phyloP scores from a whole-genome alignment of 2,113 vertebrate species.

The Epinephelus fuscoguttatus region DNA sequence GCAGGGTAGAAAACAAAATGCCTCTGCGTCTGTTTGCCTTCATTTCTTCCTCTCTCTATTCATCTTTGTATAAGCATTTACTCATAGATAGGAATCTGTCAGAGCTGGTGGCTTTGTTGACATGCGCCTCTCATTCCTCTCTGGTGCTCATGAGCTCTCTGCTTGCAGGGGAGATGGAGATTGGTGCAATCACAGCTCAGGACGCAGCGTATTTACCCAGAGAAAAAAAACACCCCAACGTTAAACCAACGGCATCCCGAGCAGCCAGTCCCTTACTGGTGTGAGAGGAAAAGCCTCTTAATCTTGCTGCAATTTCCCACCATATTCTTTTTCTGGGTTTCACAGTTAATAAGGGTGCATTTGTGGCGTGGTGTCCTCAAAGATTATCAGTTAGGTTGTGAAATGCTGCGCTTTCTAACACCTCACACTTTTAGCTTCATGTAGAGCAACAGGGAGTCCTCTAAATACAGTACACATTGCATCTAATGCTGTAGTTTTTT shows the following conservation, averaged over 20 bases:
- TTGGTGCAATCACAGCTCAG: constrained; percentile 24
- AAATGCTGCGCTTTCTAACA: constrained; percentile 24
- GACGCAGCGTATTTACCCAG: constrained; percentile 33
- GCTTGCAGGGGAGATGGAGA: constrained; percentile 32
- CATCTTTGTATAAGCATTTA: constrained; percentile 36
- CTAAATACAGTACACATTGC: neutral
- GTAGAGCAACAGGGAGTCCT: neutral
- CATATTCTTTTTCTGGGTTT: constrained; percentile 21
- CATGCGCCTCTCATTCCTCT: constrained; percentile 26
- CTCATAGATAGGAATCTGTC: constrained; percentile 64
- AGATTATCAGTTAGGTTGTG: constrained; percentile 15
- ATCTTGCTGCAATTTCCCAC: constrained; percentile 55
- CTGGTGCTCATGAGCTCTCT: constrained; percentile 34
- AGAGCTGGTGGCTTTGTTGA: constrained; percentile 57
- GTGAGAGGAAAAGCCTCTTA: constrained; percentile 51
- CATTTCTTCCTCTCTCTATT: constrained; percentile 31
- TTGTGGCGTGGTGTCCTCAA: neutral
- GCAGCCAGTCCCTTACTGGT: constrained; percentile 32
- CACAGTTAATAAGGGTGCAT: neutral
- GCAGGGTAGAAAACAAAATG: constrained; percentile 62
- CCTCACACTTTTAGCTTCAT: constrained; percentile 11
- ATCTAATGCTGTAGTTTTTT: neutral
- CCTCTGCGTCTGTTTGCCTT: constrained; percentile 48
- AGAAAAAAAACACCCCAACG: neutral
- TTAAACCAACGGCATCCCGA: constrained; percentile 14